Evolutionary conservation across 2,113 vertebrate species (phyloP), one percentile per base, ranked within the genome.

Genomic region (Lasiurus borealis): DNA sequence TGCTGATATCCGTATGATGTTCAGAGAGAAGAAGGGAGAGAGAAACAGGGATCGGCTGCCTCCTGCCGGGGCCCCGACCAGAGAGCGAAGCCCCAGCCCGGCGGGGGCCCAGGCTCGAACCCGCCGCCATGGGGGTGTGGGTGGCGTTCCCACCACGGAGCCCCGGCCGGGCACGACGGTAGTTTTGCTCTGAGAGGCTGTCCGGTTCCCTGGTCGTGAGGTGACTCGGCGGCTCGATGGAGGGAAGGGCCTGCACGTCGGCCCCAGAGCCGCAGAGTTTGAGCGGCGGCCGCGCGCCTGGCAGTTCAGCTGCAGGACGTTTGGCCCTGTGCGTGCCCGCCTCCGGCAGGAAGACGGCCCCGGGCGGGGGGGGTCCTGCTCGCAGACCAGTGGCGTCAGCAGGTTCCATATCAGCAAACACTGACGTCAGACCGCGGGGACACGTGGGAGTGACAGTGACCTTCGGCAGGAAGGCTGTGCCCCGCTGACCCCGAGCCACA

Each of bases 291-390:
- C 50, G 46, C 50, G 12, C 50, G 50, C 6, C 29, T n/a, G 13
- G 13, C 64, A 12, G 25, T 29, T 6, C 6, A 10, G 36, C 34
- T 6, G 69, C 19, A 8, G 54, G 21, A 21, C 10, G 2, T 2
- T 12, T 1, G 34, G 40, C 9, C 69, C 69, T 5, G 19, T 9
- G 1, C 18, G 19, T 9, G 1, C 18, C 34, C 34, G 0, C 9
- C 10, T 71, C 8, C 1, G 19, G 34, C 62, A 34, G 69, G 69
- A 40, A 71, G 21, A 34, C 10, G n/a, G 69, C 69, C 40, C 40
- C 40, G 46, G 46, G 46, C 46, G 46, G 46, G 10, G 10, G 46
- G 12, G 23, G 21, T 13, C 11, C 2, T 23, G 36, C 36, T 23
- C 21, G 25, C 36, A 25, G 69, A 5, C 4, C 69, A 1, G 71